Percentiles rank a stretch among this genome's conserved stretches.
phyloP scores from a whole-genome alignment of 2,113 vertebrate species.

The Balaenoptera acutorostrata region DNA sequence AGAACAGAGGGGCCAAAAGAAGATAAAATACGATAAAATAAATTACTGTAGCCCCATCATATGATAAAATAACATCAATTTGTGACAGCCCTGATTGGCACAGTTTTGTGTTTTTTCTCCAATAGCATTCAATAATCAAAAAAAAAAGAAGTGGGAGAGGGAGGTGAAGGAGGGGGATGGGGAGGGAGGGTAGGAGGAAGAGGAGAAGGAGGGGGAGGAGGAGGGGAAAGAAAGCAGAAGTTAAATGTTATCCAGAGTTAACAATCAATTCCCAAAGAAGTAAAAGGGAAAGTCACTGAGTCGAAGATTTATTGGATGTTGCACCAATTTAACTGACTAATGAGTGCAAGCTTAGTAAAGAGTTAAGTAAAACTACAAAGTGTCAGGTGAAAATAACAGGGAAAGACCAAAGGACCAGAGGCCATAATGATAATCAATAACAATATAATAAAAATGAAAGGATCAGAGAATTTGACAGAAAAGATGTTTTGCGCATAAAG shows the following conservation, averaged over 20 bases:
- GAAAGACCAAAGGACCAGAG: conserved; percentile 31
- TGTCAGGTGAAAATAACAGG: neutral
- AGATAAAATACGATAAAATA: neutral
- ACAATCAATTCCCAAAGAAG: conserved; percentile 5
- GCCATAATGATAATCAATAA: neutral
- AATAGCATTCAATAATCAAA: neutral
- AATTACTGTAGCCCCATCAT: neutral
- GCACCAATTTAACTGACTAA: neutral
- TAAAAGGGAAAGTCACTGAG: conserved; percentile 1
- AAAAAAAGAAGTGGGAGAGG: neutral
- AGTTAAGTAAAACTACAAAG: neutral
- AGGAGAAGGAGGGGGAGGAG: neutral
- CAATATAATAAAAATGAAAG: conserved; percentile 25
- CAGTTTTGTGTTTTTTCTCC: neutral
- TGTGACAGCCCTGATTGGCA: neutral
- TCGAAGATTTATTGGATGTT: neutral
- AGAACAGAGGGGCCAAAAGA: neutral
- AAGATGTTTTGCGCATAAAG: conserved; percentile 42
- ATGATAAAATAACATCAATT: neutral
- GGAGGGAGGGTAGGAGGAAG: neutral
- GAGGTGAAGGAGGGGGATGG: neutral
- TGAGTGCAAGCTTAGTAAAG: neutral
- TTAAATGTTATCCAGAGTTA: neutral
- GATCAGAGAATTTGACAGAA: conserved; percentile 28
- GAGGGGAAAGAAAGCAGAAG: neutral